These are phyloP conservation scores for Darevskia mixta DNA, from an alignment of 2,797 vertebrate genomes.

Conservation along the genomic window DNA sequence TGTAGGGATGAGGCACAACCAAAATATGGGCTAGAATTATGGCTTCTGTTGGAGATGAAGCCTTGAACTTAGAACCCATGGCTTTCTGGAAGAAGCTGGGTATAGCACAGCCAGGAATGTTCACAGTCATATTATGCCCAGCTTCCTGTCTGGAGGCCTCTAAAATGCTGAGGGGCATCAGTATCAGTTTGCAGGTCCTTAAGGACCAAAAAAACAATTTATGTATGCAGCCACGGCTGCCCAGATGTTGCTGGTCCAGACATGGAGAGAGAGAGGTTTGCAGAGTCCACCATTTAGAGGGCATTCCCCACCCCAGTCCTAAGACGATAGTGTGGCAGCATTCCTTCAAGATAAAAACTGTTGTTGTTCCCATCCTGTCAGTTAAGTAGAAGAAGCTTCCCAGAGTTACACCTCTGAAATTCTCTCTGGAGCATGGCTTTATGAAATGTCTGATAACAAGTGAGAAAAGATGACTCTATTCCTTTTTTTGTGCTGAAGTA, in stretches of 20 bases:
- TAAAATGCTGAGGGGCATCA: not conserved
- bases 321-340: constrained; percentile 19
- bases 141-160: not conserved
- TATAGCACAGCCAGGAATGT: not conserved
- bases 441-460: constrained; percentile 49
- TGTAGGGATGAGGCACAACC: no score
- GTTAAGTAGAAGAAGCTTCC: constrained; percentile 29
- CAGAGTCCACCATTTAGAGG: not conserved
- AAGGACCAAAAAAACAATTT: not conserved
- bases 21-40: no score
- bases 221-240: no score
- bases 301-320: not conserved
- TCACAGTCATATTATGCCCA: not conserved
- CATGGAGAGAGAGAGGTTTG: not conserved
- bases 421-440: constrained; percentile 38
- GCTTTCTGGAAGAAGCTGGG: not conserved
- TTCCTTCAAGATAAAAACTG: constrained; percentile 49
- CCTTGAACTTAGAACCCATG: not conserved
- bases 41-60: not conserved
- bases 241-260: no score
- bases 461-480: constrained; percentile 51
- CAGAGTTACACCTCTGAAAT: constrained; percentile 39
- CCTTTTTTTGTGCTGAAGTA: constrained; percentile 36
- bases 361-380: constrained; percentile 19
- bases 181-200: no score